These are phyloP conservation scores for Philereme transversata DNA, from an alignment of 2,888 invertebrate species.

Conservation along the genomic window DNA sequence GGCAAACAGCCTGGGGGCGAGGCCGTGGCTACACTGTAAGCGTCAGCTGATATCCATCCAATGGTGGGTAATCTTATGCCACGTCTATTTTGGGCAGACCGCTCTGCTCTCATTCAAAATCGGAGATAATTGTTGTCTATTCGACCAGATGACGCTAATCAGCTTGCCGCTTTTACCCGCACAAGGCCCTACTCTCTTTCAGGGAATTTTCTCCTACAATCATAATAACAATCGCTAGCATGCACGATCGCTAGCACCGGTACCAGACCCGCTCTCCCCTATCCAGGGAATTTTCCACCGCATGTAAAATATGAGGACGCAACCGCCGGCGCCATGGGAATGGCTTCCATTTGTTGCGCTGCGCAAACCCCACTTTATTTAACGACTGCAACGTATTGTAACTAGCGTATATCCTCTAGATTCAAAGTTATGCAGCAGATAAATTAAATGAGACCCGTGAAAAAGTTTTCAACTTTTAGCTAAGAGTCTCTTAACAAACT, in stretches of 20 bases:
- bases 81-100: no score
- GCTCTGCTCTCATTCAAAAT: no score
- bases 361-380: constrained; percentile 29
- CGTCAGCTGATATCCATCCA: no score
- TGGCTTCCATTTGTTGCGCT: constrained; percentile 24
- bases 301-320: constrained; percentile 42
- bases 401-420: constrained; percentile 11
- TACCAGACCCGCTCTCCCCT: constrained; percentile 1
- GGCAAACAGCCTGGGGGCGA: constrained; percentile 33
- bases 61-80: no score
- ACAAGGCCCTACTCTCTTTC: no score
- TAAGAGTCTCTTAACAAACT: no score
- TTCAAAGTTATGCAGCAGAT: constrained; percentile 5
- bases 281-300: constrained; percentile 43
- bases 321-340: constrained; percentile 24
- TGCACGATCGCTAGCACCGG: neutral
- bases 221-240: neutral
- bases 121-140: no score
- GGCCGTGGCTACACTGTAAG: neutral
- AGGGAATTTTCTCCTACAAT: neutral
- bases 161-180: no score
- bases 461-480: no score
- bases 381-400: constrained; percentile 17
- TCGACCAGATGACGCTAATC: no score
- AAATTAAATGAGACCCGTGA: no score